These are phyloP conservation scores for Venusia cambrica DNA, from an alignment of 2,888 invertebrate genomes.

Conservation along the genomic window DNA sequence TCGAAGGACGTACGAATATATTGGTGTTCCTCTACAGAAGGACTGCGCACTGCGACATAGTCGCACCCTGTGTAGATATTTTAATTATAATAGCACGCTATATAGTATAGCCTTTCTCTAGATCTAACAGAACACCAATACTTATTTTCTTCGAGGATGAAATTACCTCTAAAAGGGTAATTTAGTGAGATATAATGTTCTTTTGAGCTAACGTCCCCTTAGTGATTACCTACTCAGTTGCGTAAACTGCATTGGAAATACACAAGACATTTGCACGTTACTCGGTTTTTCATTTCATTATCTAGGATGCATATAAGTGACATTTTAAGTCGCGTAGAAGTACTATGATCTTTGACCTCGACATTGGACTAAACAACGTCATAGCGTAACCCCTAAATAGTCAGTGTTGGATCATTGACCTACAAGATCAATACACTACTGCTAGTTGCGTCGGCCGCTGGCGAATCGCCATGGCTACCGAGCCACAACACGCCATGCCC, in stretches of 20 bases:
- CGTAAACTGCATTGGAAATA: slow-evolving; percentile 68
- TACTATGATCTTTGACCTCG: slow-evolving; percentile 34
- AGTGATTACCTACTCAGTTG: slow-evolving; percentile 51
- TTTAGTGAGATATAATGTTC: slow-evolving; percentile 38
- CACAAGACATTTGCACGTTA: slow-evolving; percentile 71
- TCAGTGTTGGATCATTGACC: slow-evolving; percentile 39
- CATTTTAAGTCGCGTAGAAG: slow-evolving; percentile 5
- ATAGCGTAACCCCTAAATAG: slow-evolving; percentile 27
- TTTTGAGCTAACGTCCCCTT: slow-evolving; percentile 48
- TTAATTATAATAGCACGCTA: slow-evolving; percentile 25
- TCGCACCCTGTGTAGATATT: slow-evolving; percentile 25
- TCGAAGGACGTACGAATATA: slow-evolving; percentile 26
- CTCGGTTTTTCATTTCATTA: slow-evolving; percentile 65
- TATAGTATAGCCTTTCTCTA: slow-evolving; percentile 21
- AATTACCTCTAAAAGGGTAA: slow-evolving; percentile 19
- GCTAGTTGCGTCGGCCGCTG: too few relatives aligned
- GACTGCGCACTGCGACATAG: slow-evolving; percentile 23
- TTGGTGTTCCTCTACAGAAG: slow-evolving; percentile 24
- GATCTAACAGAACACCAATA: slow-evolving; percentile 22
- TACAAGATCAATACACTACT: slow-evolving; percentile 47
- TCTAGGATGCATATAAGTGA: slow-evolving; percentile 13
- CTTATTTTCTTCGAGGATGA: slow-evolving; percentile 27
- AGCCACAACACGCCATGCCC: slow-evolving; percentile 39
- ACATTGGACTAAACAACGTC: slow-evolving; percentile 30
- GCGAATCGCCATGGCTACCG: slow-evolving; percentile 59